These are phyloP conservation scores for Xyrauchen texanus DNA, from an alignment of 2,113 vertebrate species.

Conservation along the genomic window DNA sequence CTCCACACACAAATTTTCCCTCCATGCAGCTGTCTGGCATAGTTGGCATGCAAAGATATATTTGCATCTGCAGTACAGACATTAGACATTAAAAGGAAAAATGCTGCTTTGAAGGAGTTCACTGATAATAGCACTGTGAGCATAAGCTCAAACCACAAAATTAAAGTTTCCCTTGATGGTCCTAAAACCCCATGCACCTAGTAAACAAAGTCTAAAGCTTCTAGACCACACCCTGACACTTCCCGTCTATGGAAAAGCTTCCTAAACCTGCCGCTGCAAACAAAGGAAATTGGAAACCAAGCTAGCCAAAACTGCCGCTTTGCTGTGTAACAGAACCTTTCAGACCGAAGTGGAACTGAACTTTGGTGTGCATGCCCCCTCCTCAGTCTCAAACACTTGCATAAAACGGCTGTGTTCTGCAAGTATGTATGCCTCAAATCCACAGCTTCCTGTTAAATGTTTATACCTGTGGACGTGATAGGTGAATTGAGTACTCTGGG, in stretches of 20 bases:
- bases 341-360: too few species aligned
- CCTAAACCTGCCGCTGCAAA: slow-evolving; percentile 36
- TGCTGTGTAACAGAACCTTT: background rate
- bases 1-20: background rate
- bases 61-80: slow-evolving; percentile 19
- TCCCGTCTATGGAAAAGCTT: slow-evolving; percentile 53
- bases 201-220: slow-evolving; percentile 31
- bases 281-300: slow-evolving; percentile 48
- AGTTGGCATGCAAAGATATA: background rate
- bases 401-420: too few species aligned
- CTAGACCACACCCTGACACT: slow-evolving; percentile 39
- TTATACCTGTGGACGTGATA: background rate
- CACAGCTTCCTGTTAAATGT: slow-evolving; percentile 30
- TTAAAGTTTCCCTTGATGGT: slow-evolving; percentile 16
- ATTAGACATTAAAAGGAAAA: slow-evolving; percentile 3
- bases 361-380: too few species aligned
- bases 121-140: slow-evolving; percentile 28
- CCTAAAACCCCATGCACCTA: background rate
- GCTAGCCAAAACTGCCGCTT: slow-evolving; percentile 5
- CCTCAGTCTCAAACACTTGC: too few species aligned
- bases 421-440: background rate
- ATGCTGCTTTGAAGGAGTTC: background rate
- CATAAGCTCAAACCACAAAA: slow-evolving; percentile 24
- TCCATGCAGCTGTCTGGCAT: background rate
- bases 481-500: slow-evolving; percentile 3